A percentile compares a stretch with the other conserved stretches of the same genome.
Evolutionary conservation across 2,113 vertebrate genomes (phyloP).

Genomic region (Mormyrus lacerda): DNA sequence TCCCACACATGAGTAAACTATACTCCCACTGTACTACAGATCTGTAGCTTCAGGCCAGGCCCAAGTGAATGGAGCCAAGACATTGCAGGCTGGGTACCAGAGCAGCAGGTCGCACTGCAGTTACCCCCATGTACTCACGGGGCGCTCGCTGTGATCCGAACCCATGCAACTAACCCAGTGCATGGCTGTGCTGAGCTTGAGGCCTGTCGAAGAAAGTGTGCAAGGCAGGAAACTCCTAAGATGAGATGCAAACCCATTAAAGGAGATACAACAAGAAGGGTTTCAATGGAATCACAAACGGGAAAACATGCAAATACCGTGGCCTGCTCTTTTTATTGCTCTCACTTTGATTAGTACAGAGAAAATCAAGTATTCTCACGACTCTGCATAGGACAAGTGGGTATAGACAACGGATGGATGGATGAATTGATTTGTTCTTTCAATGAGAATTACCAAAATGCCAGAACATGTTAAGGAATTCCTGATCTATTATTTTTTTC

Average conservation of each 20-base stretch:
- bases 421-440: not conserved
- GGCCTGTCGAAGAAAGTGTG: not conserved
- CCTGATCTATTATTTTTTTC: not conserved
- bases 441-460: not conserved
- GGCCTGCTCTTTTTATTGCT: not conserved
- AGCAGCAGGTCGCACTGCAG: not conserved
- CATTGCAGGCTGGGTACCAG: not conserved
- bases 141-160: not conserved
- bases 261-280: not conserved
- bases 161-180: not conserved
- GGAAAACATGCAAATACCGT: not conserved
- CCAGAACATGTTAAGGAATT: not conserved
- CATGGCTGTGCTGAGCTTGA: not conserved
- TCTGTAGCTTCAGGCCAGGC: not conserved
- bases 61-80: not conserved
- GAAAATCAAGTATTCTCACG: not conserved
- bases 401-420: not conserved
- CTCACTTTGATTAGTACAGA: not conserved
- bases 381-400: not conserved
- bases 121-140: not conserved
- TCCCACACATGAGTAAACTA: not conserved
- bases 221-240: not conserved
- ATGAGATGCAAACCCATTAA: not conserved
- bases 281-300: not conserved
- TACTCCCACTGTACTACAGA: not conserved